Conservation (phyloP, 2,797 vertebrate species). For the Chromis chromis region DNA sequence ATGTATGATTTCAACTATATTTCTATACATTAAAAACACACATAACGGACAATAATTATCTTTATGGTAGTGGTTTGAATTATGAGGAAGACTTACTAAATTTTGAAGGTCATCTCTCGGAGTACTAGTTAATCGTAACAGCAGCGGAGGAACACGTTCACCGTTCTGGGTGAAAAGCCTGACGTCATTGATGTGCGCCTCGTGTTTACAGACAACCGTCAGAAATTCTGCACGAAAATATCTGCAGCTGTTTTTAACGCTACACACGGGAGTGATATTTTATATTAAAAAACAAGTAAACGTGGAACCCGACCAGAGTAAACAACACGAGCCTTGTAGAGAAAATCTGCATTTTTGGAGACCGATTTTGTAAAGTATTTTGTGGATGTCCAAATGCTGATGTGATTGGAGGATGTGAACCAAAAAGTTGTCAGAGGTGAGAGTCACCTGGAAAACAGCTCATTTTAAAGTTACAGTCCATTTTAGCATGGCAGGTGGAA, state of each 20-base stretch:
- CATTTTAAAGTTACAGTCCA: background rate
- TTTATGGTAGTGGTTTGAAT: rapidly evolving
- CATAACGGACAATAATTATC: rapidly evolving
- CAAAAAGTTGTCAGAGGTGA: constrained; percentile 9
- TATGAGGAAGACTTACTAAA: rapidly evolving
- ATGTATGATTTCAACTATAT: rapidly evolving
- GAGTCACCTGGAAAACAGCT: background rate
- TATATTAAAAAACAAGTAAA: background rate
- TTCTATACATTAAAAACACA: rapidly evolving
- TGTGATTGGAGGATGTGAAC: constrained; percentile 24
- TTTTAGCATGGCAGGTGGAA: constrained; percentile 9
- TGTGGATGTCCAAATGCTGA: background rate
- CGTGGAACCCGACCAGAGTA: rapidly evolving
- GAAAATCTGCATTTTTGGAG: background rate
- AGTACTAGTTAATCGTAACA: constrained; percentile 50
- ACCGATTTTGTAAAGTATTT: background rate
- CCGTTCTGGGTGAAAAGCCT: rapidly evolving
- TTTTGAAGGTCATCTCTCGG: background rate
- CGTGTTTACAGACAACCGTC: constrained; percentile 64
- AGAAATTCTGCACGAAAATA: background rate
- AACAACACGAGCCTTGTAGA: background rate
- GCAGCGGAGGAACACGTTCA: constrained; percentile 60
- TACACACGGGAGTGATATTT: rapidly evolving
- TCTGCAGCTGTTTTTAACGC: background rate
- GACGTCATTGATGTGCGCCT: constrained; percentile 70